Evolutionary conservation across 2,113 vertebrate species (phyloP).

Genomic region (Caretta caretta): DNA sequence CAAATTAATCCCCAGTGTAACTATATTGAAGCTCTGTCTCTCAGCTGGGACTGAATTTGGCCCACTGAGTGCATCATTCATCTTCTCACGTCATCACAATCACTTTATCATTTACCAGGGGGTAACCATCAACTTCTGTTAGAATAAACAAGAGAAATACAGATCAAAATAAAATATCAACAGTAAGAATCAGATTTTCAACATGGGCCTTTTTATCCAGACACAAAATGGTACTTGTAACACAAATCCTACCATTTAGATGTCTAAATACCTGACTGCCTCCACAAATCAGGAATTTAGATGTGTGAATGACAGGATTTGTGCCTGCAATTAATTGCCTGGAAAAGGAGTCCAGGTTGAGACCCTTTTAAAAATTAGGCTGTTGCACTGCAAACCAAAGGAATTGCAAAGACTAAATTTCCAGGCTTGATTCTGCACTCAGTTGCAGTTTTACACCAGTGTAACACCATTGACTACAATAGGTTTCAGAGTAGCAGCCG

Average conservation of each 20-base stretch:
- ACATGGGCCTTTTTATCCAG: not conserved
- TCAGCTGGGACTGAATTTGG: not conserved
- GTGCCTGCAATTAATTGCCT: constrained; percentile 55
- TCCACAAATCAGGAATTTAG: constrained; percentile 52
- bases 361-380: constrained; percentile 57
- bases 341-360: constrained; percentile 58
- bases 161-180: constrained; percentile 31
- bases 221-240: constrained; percentile 11
- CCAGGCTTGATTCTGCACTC: constrained; percentile 38
- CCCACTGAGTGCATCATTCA: not conserved
- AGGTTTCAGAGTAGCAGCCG: too few species aligned
- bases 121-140: not conserved
- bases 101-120: not conserved
- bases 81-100: not conserved
- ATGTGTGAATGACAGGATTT: constrained; percentile 50
- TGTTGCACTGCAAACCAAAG: constrained; percentile 44
- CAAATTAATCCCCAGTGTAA: not conserved
- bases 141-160: not conserved
- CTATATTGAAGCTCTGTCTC: not conserved
- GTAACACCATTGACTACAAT: constrained; percentile 37
- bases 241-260: not conserved
- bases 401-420: constrained; percentile 38
- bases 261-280: constrained; percentile 29
- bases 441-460: constrained; percentile 44
- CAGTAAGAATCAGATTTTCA: not conserved